Evolutionary conservation across 2,888 invertebrate genomes (phyloP), one percentile per base, ranked within the genome.

Genomic region (Agapostemon virescens): DNA sequence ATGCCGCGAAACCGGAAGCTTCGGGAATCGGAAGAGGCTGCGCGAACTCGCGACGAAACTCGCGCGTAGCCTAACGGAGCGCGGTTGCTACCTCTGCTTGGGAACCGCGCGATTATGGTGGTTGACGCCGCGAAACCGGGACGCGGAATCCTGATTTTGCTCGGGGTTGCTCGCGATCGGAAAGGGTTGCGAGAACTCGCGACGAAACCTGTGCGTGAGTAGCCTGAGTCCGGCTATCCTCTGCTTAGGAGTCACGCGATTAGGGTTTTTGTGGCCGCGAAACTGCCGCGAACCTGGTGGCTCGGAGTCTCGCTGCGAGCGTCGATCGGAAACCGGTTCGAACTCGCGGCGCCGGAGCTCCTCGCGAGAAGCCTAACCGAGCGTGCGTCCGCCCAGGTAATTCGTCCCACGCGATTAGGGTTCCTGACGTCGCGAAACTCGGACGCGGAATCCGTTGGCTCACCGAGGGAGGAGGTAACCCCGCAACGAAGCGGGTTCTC

Each of bases 401-500:
- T 15, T 13, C 26, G 55, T 55, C 33, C 61, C 61, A 33, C 61
- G 61, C 33, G 61, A 61, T 33, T 30, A 20, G 61, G 61, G 15
- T 55, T 49, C 49, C 23, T 23, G 55, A 17, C 15, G 26, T 55
- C 55, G 55, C 55, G 55, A 17, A 55, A 55, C 55, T 26, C 26
- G 17, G 15, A 7, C 55, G 55, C 55, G 55, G 26, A 55, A 55
- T 55, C 26, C 26, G 58, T n/a, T 36, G 36, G 42, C 30, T 67
- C n/a, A 33, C 81, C 74, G 82, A 74, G 80, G 74, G 74, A 83
- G 81, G 86, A 88, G 87, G 86, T 89, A 81, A 89, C 86, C 88
- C 90, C 87, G 89, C 88, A 87, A 85, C 89, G 90, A 88, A 89
- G 88, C 90, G 90, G 89, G 88, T 87, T 89, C 90, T 89, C 91